A percentile compares a stretch with the other conserved stretches of the same genome.
These are phyloP conservation scores for Mimas tiliae DNA, from an alignment of 2,888 invertebrate genomes.

Conservation along the genomic window DNA sequence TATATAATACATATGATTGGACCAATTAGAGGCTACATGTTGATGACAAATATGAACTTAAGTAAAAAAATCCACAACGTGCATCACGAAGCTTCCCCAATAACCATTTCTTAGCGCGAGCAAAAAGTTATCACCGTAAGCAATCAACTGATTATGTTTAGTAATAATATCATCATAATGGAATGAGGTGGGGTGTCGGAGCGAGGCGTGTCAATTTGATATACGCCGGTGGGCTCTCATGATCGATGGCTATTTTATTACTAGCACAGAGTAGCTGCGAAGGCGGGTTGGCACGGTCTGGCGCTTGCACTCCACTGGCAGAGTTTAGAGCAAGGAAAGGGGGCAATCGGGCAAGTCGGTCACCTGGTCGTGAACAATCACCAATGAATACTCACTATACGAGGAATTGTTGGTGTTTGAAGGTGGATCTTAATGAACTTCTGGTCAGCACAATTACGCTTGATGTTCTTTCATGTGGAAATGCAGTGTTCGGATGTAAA, in stretches of 20 bases:
- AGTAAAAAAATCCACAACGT: background rate
- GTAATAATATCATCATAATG: conserved; percentile 55
- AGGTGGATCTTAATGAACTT: too few species aligned
- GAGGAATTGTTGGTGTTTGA: too few species aligned
- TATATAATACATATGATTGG: too few species aligned
- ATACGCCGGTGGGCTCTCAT: conserved; percentile 72
- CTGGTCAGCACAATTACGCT: too few species aligned
- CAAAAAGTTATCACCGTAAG: conserved; percentile 42
- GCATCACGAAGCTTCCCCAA: background rate
- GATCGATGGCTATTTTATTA: conserved; percentile 75
- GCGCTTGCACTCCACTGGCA: background rate
- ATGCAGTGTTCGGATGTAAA: too few species aligned
- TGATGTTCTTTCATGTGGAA: too few species aligned
- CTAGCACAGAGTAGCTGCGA: background rate
- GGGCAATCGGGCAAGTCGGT: background rate
- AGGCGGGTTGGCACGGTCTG: background rate
- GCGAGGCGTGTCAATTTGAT: conserved; percentile 79
- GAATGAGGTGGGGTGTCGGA: conserved; percentile 61
- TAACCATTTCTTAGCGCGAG: conserved; percentile 26
- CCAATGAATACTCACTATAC: too few species aligned
- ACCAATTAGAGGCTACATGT: too few species aligned
- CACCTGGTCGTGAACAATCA: too few species aligned
- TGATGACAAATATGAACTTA: background rate
- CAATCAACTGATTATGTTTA: conserved; percentile 45
- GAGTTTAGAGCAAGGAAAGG: background rate